Conservation (phyloP, 2,888 invertebrate genomes). For the Chaitophorus viminalis region DNA sequence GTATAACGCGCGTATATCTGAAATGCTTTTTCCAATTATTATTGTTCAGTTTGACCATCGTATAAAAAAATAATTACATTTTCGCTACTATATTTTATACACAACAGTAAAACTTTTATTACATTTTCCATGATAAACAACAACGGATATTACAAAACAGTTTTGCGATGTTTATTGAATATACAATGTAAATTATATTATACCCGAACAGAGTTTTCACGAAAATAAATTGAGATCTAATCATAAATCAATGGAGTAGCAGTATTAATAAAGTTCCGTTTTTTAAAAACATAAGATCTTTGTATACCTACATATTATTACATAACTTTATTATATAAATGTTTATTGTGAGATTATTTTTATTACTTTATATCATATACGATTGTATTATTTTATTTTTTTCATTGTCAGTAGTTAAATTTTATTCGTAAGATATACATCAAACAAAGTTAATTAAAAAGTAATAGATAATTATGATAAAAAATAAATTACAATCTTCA, state of each 20-base stretch:
- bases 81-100: background rate
- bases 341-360: too few relatives aligned
- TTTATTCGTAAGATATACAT: too few relatives aligned
- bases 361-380: too few relatives aligned
- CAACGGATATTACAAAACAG: background rate
- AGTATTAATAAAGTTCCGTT: background rate
- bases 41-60: background rate
- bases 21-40: conserved; percentile 7
- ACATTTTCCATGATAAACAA: background rate
- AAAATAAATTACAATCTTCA: too few relatives aligned
- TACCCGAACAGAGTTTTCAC: background rate
- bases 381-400: too few relatives aligned
- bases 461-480: too few relatives aligned
- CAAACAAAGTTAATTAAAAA: too few relatives aligned
- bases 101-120: background rate
- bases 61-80: background rate
- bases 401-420: too few relatives aligned
- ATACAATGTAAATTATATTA: too few relatives aligned
- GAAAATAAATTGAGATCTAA: background rate
- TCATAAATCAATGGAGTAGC: background rate
- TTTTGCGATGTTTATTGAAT: background rate
- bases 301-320: too few relatives aligned
- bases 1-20: background rate
- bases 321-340: too few relatives aligned
- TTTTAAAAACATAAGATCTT: too few relatives aligned